Percentiles rank a stretch among this genome's conserved stretches.
phyloP scores from a whole-genome alignment of 2,113 vertebrate species.

The Rhodinocichla rosea region DNA sequence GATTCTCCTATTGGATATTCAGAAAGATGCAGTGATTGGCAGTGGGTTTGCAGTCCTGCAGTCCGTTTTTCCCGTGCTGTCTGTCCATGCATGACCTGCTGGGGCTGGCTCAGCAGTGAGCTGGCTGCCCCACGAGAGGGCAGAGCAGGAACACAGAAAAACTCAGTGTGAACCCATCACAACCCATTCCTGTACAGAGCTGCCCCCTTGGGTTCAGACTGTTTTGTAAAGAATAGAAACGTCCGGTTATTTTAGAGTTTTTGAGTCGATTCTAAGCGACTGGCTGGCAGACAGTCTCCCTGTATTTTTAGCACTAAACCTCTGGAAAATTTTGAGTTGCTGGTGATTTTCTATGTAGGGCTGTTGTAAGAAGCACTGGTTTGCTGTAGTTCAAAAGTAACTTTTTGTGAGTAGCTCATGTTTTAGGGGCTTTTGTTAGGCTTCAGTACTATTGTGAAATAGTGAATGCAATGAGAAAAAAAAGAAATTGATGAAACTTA shows the following conservation, averaged over 20 bases:
- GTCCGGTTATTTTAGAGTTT: background rate
- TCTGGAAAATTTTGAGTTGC: background rate
- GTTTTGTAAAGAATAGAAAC: background rate
- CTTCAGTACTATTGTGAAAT: background rate
- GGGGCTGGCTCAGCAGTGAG: background rate
- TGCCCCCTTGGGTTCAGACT: background rate
- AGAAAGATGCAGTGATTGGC: background rate
- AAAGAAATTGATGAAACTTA: background rate
- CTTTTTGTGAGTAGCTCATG: background rate
- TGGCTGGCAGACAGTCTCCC: background rate
- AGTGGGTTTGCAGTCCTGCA: rapidly evolving
- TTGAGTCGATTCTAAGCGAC: background rate
- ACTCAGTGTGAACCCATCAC: background rate
- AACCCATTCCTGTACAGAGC: rapidly evolving
- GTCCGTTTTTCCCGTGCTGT: rapidly evolving
- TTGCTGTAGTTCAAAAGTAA: background rate
- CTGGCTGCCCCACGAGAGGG: constrained; percentile 22
- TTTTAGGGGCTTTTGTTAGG: background rate
- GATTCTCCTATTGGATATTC: too few relatives aligned
- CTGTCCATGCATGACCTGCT: rapidly evolving
- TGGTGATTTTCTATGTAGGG: background rate
- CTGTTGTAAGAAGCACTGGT: background rate
- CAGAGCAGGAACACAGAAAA: constrained; percentile 16
- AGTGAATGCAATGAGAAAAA: background rate
- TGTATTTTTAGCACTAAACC: background rate